phyloP scores from a whole-genome alignment of 2,888 invertebrate species.

The Chelonus formosanus region DNA sequence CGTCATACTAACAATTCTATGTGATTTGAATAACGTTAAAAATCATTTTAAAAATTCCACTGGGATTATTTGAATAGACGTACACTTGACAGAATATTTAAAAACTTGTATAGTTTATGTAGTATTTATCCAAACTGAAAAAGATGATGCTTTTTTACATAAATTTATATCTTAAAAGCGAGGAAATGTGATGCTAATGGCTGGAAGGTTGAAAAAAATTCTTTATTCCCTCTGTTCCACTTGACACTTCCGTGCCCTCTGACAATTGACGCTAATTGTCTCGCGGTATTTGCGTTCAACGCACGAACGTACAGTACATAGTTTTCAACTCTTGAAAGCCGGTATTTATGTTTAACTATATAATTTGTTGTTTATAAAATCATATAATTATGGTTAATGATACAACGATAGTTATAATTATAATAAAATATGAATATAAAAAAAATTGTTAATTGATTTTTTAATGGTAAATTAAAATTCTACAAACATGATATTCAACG shows the following conservation, averaged over 20 bases:
- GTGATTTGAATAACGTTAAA: no score
- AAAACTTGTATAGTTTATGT: neutral
- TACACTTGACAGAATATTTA: neutral
- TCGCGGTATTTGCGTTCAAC: constrained; percentile 24
- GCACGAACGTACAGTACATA: neutral
- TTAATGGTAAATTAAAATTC: neutral
- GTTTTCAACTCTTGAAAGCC: neutral
- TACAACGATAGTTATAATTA: neutral
- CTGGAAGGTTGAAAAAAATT: constrained; percentile 14
- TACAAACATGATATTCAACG: constrained; percentile 21
- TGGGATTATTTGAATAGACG: no score
- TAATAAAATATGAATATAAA: neutral
- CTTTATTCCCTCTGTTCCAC: constrained; percentile 25
- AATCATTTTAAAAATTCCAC: no score
- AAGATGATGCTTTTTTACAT: constrained; percentile 2
- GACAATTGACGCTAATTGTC: constrained; percentile 50
- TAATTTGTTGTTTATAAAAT: neutral
- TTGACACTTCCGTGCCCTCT: constrained; percentile 37
- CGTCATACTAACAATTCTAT: no score
- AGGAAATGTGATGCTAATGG: constrained; percentile 17
- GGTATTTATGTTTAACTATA: neutral
- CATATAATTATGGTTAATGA: neutral
- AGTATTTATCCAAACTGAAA: constrained; percentile 1
- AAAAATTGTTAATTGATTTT: neutral
- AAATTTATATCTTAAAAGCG: constrained; percentile 13